Percentiles rank a stretch among this genome's conserved stretches.
These are phyloP conservation scores for Apodemia hepburni DNA, from an alignment of 2,888 invertebrate species.

Conservation along the genomic window DNA sequence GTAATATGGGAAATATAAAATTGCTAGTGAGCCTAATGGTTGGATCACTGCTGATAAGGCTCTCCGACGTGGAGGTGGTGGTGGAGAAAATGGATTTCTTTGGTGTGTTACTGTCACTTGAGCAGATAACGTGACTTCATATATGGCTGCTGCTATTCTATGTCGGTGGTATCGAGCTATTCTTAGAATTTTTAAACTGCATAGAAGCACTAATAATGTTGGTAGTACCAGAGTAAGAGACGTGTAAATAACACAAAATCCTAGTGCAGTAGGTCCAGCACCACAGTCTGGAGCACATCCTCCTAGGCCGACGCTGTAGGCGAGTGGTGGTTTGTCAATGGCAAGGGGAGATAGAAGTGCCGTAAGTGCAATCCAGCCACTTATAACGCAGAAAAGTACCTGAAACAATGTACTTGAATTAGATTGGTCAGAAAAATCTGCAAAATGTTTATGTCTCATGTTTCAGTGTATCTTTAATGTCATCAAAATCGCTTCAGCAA, in stretches of 20 bases:
- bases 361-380: slow-evolving; percentile 84
- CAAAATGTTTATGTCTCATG: too few species aligned
- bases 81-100: slow-evolving; percentile 87
- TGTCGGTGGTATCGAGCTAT: slow-evolving; percentile 88
- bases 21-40: slow-evolving; percentile 84
- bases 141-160: slow-evolving; percentile 91
- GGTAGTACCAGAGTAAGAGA: slow-evolving; percentile 84
- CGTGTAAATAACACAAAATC: slow-evolving; percentile 84
- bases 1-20: slow-evolving; percentile 88
- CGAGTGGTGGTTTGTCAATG: slow-evolving; percentile 75
- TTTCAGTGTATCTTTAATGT: too few species aligned
- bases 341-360: slow-evolving; percentile 83
- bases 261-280: slow-evolving; percentile 79
- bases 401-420: slow-evolving; percentile 41
- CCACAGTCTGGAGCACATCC: slow-evolving; percentile 85
- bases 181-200: slow-evolving; percentile 85
- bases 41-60: slow-evolving; percentile 86
- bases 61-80: slow-evolving; percentile 82
- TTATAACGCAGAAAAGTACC: slow-evolving; percentile 83
- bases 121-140: slow-evolving; percentile 90
- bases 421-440: neutral
- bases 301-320: slow-evolving; percentile 72
- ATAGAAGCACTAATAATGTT: slow-evolving; percentile 83
- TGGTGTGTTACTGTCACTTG: slow-evolving; percentile 92
- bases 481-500: too few species aligned